phyloP scores from a whole-genome alignment of 2,888 invertebrate species.

The Eudasyphora cyanicolor region DNA sequence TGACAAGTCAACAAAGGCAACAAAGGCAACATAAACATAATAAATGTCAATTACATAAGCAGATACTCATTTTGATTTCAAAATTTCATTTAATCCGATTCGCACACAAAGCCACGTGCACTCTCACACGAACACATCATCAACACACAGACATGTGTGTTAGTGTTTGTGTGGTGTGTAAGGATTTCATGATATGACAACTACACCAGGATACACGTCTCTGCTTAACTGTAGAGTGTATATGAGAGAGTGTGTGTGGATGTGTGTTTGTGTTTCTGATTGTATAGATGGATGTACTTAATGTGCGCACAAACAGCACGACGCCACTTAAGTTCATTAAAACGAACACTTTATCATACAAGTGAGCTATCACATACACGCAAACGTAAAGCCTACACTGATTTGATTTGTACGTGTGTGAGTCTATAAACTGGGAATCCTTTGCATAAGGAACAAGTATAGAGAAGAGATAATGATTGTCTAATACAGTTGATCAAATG shows the following conservation, averaged over 20 bases:
- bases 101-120: slow-evolving; percentile 16
- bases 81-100: slow-evolving; percentile 53
- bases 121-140: background rate
- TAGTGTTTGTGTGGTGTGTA: background rate
- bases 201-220: background rate
- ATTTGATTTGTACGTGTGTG: slow-evolving; percentile 11
- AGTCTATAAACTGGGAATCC: background rate
- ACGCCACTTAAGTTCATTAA: slow-evolving; percentile 64
- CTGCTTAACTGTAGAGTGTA: background rate
- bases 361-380: slow-evolving; percentile 44
- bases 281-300: slow-evolving; percentile 24
- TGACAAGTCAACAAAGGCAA: slow-evolving; percentile 59
- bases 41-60: slow-evolving; percentile 63
- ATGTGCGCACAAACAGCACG: slow-evolving; percentile 52
- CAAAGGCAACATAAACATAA: slow-evolving; percentile 60
- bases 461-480: too few relatives aligned
- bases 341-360: slow-evolving; percentile 59
- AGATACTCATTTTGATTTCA: slow-evolving; percentile 49
- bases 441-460: background rate
- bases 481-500: too few relatives aligned
- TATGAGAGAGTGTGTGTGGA: background rate
- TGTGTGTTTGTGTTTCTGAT: slow-evolving; percentile 17
- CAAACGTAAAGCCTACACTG: background rate
- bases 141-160: background rate
- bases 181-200: slow-evolving; percentile 18